Conservation (phyloP, 2,888 invertebrate genomes). For the Nomada fabriciana region DNA sequence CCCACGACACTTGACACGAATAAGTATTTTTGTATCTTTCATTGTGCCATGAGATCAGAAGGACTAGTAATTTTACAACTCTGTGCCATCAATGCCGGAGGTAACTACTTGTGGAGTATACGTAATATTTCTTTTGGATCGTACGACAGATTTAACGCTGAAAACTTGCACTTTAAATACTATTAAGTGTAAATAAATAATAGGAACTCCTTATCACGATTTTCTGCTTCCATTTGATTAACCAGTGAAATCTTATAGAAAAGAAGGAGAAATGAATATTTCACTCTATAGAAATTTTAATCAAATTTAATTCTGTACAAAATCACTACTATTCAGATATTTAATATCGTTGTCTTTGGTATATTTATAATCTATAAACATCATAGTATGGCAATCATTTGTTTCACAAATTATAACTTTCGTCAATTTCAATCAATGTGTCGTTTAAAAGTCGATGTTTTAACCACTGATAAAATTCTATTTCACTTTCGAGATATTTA, state of each 20-base stretch:
- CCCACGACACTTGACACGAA: neutral
- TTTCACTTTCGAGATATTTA: constrained; percentile 85
- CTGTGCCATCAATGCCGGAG: constrained; percentile 17
- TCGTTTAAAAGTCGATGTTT: constrained; percentile 84
- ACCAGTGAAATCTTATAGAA: neutral
- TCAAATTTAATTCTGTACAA: neutral
- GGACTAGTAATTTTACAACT: neutral
- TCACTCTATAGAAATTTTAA: neutral
- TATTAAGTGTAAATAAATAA: constrained; percentile 61
- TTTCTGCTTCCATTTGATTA: constrained; percentile 6
- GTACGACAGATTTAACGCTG: neutral
- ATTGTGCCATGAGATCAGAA: too few relatives aligned
- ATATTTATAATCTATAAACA: constrained; percentile 53
- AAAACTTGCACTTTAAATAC: constrained; percentile 26
- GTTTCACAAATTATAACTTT: neutral
- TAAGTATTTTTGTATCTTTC: constrained; percentile 24
- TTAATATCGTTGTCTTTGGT: constrained; percentile 39
- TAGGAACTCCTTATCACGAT: constrained; percentile 21
- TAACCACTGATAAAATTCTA: constrained; percentile 87
- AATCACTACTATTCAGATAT: neutral
- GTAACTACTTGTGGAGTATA: neutral
- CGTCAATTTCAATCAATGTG: constrained; percentile 62
- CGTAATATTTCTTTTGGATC: constrained; percentile 17
- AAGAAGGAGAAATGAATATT: neutral
- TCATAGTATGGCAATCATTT: constrained; percentile 14